Conservation (phyloP, 2,888 invertebrate species). For the Cylloceria caligata region DNA sequence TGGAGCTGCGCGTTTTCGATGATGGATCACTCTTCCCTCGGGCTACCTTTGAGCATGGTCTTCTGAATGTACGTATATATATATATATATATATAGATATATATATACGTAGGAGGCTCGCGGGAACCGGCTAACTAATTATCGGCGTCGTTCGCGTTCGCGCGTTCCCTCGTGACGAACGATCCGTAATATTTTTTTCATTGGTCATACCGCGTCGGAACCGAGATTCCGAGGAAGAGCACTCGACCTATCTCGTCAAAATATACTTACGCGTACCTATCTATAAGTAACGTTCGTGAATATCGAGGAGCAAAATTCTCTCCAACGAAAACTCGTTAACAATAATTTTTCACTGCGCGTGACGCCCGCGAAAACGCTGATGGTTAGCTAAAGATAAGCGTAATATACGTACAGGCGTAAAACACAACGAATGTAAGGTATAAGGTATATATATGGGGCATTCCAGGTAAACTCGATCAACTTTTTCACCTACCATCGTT, state of each 20-base stretch:
- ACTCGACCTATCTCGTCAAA: conserved; percentile 4
- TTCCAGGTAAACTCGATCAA: background rate
- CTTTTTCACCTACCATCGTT: background rate
- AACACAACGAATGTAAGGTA: conserved; percentile 22
- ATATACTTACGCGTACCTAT: background rate
- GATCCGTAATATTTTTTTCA: conserved; percentile 58
- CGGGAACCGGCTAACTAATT: conserved; percentile 74
- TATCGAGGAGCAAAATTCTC: conserved; percentile 19
- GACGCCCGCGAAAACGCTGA: conserved; percentile 43
- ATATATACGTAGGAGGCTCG: conserved; percentile 32
- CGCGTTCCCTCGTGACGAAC: conserved; percentile 54
- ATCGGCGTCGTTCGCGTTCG: conserved; percentile 68
- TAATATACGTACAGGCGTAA: conserved; percentile 27
- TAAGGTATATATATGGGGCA: background rate
- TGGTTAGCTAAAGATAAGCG: conserved; percentile 31
- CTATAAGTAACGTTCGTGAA: conserved; percentile 1
- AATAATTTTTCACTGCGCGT: conserved; percentile 45
- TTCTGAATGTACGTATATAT: conserved; percentile 36
- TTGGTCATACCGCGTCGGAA: conserved; percentile 28
- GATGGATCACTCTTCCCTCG: conserved; percentile 80
- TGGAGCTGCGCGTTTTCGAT: conserved; percentile 77
- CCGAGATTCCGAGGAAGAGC: conserved; percentile 13
- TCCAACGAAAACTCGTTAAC: conserved; percentile 48
- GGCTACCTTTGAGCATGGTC: conserved; percentile 76
- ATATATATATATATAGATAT: background rate